phyloP scores from a whole-genome alignment of 2,888 invertebrate genomes.

The Eupithecia tripunctaria region DNA sequence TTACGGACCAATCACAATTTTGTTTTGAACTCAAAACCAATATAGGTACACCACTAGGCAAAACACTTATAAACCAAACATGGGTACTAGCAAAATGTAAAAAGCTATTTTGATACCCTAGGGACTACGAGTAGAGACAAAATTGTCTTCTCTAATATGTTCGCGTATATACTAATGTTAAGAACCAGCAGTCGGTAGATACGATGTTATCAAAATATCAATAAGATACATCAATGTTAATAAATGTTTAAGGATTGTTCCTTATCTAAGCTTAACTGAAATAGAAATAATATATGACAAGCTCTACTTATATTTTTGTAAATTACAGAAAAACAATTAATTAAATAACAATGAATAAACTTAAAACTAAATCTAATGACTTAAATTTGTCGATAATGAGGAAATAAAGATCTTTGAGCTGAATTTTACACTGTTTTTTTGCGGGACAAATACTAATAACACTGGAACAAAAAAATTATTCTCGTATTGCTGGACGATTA shows the following conservation, averaged over 20 bases:
- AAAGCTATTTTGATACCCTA: not conserved
- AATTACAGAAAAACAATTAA: not conserved
- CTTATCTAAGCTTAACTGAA: slow-evolving; percentile 59
- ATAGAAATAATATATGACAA: slow-evolving; percentile 43
- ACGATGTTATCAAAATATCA: slow-evolving; percentile 74
- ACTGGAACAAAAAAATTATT: too few relatives aligned
- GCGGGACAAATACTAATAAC: too few relatives aligned
- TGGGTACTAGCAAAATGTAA: not conserved
- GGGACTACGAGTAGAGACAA: not conserved
- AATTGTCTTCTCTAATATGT: slow-evolving; percentile 38
- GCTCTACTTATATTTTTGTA: slow-evolving; percentile 2
- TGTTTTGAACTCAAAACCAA: not conserved
- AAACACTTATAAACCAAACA: not conserved
- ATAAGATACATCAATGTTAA: slow-evolving; percentile 77
- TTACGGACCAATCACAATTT: slow-evolving; percentile 11
- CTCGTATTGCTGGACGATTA: too few relatives aligned
- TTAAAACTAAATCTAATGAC: too few relatives aligned
- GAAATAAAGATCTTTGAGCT: too few relatives aligned
- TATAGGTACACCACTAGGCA: not conserved
- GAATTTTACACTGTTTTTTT: too few relatives aligned
- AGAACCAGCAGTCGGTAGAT: slow-evolving; percentile 62
- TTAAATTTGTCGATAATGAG: too few relatives aligned
- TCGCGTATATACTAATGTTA: slow-evolving; percentile 57
- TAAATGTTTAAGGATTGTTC: slow-evolving; percentile 64
- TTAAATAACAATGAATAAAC: too few relatives aligned